These are phyloP conservation scores for Microctenopoma stevenorrisi DNA, from an alignment of 2,797 vertebrate species.

Conservation along the genomic window DNA sequence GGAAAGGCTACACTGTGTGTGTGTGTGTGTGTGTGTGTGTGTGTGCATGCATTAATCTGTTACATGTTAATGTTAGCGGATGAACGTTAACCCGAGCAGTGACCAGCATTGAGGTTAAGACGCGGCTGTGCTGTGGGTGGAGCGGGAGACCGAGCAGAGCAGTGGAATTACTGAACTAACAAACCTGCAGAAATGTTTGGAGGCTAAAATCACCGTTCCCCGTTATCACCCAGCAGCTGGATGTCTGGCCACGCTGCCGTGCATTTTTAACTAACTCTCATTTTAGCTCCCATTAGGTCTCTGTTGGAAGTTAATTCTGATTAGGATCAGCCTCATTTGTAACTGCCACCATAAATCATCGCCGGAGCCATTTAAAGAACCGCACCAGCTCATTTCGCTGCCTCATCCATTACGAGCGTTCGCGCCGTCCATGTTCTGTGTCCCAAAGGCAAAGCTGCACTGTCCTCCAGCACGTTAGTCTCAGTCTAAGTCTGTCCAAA, in stretches of 20 bases:
- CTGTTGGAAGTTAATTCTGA: slow-evolving; percentile 69
- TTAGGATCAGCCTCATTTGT: slow-evolving; percentile 76
- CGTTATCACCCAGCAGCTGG: slow-evolving; percentile 5
- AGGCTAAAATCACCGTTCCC: neutral
- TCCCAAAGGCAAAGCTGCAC: slow-evolving; percentile 19
- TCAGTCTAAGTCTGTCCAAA: neutral
- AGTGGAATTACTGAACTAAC: too few species aligned
- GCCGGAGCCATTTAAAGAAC: slow-evolving; percentile 68
- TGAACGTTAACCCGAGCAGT: too few species aligned
- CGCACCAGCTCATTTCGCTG: slow-evolving; percentile 41
- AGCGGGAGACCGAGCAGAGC: too few species aligned
- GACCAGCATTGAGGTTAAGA: too few species aligned
- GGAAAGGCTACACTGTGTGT: neutral
- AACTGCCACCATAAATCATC: slow-evolving; percentile 82
- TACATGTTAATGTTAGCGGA: too few species aligned
- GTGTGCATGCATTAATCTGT: neutral
- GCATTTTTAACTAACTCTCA: slow-evolving; percentile 66
- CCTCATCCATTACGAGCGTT: slow-evolving; percentile 60
- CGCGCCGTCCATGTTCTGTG: slow-evolving; percentile 26
- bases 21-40: neutral
- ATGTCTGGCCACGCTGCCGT: slow-evolving; percentile 7
- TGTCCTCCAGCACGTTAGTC: slow-evolving; percentile 6
- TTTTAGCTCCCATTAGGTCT: slow-evolving; percentile 64
- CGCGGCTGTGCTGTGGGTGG: too few species aligned
- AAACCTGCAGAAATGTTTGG: neutral